Conservation (phyloP, 2,888 invertebrate genomes). For the Pilophorus perplexus region DNA sequence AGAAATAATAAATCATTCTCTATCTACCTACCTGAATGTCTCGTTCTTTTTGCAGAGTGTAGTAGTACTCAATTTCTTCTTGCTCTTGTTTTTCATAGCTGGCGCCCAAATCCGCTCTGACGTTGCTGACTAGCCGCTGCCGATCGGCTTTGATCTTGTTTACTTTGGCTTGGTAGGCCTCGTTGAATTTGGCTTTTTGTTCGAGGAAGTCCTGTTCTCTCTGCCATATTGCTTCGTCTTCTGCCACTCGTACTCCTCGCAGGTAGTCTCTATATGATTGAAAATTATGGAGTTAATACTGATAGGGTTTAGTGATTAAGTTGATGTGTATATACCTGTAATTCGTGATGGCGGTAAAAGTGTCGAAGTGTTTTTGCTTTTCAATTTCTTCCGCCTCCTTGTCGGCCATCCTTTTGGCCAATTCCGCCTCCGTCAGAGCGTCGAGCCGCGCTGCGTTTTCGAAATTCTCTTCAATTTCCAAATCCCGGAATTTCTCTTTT, state of each 20-base stretch:
- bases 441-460: conserved; percentile 17
- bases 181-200: conserved; percentile 26
- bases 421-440: conserved; percentile 18
- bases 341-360: conserved; percentile 10
- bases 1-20: too few relatives aligned
- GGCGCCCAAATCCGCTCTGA: conserved; percentile 14
- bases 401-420: background rate
- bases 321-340: too few relatives aligned
- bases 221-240: conserved; percentile 9
- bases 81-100: conserved; percentile 16
- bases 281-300: too few relatives aligned
- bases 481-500: conserved; percentile 1
- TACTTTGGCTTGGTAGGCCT: conserved; percentile 7
- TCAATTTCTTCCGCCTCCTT: conserved; percentile 10
- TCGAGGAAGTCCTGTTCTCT: conserved; percentile 19
- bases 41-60: conserved; percentile 27
- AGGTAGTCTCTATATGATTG: conserved; percentile 30
- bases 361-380: conserved; percentile 28
- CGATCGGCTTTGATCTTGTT: conserved; percentile 11
- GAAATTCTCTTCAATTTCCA: conserved; percentile 12
- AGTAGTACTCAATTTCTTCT: conserved; percentile 34
- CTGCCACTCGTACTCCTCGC: conserved; percentile 10
- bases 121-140: background rate
- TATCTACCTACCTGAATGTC: too few relatives aligned
- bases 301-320: background rate